These are phyloP conservation scores for Thalassaphorura encarpata DNA, from an alignment of 1,140 invertebrate genomes.

Conservation along the genomic window DNA sequence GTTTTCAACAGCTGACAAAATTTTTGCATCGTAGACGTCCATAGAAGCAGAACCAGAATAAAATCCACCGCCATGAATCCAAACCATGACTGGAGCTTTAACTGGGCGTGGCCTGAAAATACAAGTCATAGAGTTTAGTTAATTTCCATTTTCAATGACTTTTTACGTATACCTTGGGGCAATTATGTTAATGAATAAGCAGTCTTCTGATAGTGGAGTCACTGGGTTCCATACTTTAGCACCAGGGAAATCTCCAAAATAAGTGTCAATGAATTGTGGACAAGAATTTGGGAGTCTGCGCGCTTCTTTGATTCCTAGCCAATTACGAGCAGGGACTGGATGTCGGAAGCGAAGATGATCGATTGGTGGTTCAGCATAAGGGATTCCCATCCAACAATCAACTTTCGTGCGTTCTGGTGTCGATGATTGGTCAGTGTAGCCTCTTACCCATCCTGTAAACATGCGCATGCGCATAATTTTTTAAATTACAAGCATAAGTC, in stretches of 20 bases:
- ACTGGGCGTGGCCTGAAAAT: conserved; percentile 37
- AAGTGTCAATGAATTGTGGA: conserved; percentile 77
- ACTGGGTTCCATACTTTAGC: conserved; percentile 95
- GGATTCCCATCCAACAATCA: conserved; percentile 75
- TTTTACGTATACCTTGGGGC: conserved; percentile 48
- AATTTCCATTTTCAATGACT: too few species aligned
- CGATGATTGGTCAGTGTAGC: conserved; percentile 53
- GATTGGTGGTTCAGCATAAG: conserved; percentile 70
- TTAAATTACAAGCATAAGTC: neutral
- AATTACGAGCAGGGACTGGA: conserved; percentile 68
- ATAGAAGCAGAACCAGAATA: conserved; percentile 85
- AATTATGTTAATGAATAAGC: conserved; percentile 89
- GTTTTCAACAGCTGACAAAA: conserved; percentile 80
- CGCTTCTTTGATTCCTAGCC: conserved; percentile 62
- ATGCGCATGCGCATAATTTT: neutral
- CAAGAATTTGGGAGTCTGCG: conserved; percentile 78
- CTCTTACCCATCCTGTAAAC: conserved; percentile 28
- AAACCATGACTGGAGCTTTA: conserved; percentile 88
- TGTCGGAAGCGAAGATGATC: conserved; percentile 72
- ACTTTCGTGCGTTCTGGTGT: conserved; percentile 62
- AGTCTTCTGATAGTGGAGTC: conserved; percentile 84
- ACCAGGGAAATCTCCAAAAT: conserved; percentile 86
- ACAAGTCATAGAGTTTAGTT: too few species aligned
- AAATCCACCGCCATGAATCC: conserved; percentile 95
- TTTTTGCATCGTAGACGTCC: conserved; percentile 83